A percentile compares a stretch with the other conserved stretches of the same genome.
These are phyloP conservation scores for Sebastes minor DNA, from an alignment of 2,797 vertebrate species.

Conservation along the genomic window DNA sequence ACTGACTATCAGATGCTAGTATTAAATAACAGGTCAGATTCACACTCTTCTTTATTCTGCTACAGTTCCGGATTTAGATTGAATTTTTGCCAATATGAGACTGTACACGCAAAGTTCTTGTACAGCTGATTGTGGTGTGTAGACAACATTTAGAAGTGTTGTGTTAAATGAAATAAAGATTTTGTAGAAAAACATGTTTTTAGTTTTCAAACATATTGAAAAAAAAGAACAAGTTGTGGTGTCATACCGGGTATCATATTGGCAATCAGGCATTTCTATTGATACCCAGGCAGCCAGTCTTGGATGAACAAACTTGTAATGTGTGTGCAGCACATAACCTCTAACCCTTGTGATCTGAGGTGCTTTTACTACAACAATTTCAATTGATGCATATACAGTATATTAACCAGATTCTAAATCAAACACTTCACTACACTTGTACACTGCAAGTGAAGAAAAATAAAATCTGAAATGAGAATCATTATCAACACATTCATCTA, in stretches of 20 bases:
- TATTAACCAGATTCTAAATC: neutral
- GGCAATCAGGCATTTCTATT: neutral
- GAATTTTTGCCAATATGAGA: neutral
- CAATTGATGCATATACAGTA: neutral
- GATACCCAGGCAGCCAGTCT: neutral
- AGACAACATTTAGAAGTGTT: neutral
- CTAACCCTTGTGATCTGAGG: neutral
- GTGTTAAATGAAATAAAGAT: neutral
- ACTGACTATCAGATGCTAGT: neutral
- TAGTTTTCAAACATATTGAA: neutral
- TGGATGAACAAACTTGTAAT: neutral
- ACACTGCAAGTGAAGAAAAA: neutral
- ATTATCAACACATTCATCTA: neutral
- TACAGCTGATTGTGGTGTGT: neutral
- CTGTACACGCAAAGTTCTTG: neutral
- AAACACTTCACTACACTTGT: neutral
- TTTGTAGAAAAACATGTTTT: neutral
- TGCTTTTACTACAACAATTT: neutral
- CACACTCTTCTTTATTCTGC: neutral
- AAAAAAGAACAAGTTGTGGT: too few species aligned
- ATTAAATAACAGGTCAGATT: neutral
- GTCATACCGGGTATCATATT: neutral
- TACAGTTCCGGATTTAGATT: neutral
- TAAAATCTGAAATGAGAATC: too few species aligned
- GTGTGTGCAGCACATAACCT: neutral